These are phyloP conservation scores for Drosophila seclusa DNA, from an alignment of 2,888 invertebrate species.

Conservation along the genomic window DNA sequence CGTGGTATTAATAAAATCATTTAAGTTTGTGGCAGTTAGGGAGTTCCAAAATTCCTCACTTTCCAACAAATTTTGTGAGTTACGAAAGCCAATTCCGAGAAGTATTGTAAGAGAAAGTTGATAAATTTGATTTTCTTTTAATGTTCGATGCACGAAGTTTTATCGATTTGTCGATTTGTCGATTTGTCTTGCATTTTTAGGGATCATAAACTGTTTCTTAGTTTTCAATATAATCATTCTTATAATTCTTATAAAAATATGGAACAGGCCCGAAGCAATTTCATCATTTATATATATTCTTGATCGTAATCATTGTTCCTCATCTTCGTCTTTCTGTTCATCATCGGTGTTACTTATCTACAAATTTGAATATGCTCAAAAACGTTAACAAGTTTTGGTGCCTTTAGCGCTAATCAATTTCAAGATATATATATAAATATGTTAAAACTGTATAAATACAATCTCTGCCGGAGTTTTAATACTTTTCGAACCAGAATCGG, in stretches of 20 bases:
- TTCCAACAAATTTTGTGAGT: neutral
- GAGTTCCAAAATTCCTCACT: neutral
- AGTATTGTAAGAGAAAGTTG: neutral
- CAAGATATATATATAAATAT: neutral
- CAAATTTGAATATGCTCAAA: neutral
- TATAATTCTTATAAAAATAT: neutral
- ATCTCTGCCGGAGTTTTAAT: neutral
- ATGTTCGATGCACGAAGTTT: neutral
- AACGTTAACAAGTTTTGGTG: neutral
- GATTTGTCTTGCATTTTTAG: neutral
- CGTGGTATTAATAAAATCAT: neutral
- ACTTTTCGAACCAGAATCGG: too few species aligned
- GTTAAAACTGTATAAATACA: neutral
- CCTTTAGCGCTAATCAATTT: neutral
- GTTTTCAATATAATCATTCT: neutral
- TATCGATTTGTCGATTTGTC: neutral
- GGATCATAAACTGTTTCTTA: neutral
- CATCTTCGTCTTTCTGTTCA: neutral
- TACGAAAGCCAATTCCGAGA: neutral
- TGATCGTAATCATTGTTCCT: neutral
- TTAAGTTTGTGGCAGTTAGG: neutral
- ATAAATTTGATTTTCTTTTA: neutral
- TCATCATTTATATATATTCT: neutral
- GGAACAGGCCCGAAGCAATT: neutral
- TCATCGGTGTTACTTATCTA: neutral